Evolutionary conservation across 2,113 vertebrate species (phyloP).

Genomic region (Clarias magur): DNA sequence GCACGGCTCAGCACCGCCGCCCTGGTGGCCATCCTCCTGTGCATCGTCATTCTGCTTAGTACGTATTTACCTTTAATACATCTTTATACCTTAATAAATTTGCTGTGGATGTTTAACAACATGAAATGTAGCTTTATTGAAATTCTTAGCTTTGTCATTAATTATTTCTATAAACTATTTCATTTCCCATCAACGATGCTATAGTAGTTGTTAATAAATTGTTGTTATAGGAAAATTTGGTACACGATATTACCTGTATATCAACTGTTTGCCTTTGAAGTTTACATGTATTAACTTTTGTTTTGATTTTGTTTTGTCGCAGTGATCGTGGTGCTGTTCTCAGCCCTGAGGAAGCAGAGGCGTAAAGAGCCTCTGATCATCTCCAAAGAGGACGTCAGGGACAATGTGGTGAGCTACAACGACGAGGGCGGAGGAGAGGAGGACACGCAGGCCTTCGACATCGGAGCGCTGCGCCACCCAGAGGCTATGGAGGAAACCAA

Average conservation of each 20-base stretch:
- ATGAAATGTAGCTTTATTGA: too few relatives aligned
- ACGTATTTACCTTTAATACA: constrained; percentile 46
- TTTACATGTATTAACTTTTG: neutral
- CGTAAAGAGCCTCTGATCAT: constrained; percentile 87
- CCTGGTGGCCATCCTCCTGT: constrained; percentile 77
- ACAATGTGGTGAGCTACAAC: constrained; percentile 89
- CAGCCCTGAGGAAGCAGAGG: constrained; percentile 81
- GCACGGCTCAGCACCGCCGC: constrained; percentile 77
- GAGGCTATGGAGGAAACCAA: constrained; percentile 79
- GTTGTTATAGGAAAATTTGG: too few relatives aligned
- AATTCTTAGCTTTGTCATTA: too few relatives aligned
- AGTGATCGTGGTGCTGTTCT: constrained; percentile 79
- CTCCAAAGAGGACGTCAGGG: constrained; percentile 86
- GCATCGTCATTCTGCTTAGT: constrained; percentile 79
- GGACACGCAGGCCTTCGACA: constrained; percentile 88
- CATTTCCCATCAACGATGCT: too few relatives aligned
- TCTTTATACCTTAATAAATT: neutral
- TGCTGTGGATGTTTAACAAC: too few relatives aligned
- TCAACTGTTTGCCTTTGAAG: neutral
- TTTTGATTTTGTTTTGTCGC: neutral
- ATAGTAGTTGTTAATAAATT: too few relatives aligned
- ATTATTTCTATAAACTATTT: too few relatives aligned
- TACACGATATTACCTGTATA: too few relatives aligned
- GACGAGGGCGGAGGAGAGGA: constrained; percentile 87
- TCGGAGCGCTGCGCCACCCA: constrained; percentile 83